A percentile compares a stretch with the other conserved stretches of the same genome.
These are phyloP conservation scores for Chamaea fasciata DNA, from an alignment of 2,113 vertebrate genomes.

Conservation along the genomic window DNA sequence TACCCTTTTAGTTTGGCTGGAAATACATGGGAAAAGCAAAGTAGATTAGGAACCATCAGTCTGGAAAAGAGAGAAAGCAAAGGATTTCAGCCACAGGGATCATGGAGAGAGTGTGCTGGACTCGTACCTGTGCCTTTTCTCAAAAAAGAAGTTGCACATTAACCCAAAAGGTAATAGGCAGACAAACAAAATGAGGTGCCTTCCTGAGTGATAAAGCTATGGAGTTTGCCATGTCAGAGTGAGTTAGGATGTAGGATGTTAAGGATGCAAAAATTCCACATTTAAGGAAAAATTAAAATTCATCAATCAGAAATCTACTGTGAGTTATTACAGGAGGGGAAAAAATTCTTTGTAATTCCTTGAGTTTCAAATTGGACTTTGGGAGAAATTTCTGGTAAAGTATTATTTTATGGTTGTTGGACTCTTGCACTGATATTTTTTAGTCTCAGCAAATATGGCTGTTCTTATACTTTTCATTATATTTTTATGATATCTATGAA, in stretches of 20 bases:
- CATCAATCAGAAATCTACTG: background rate
- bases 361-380: background rate
- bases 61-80: background rate
- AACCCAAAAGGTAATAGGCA: rapidly evolving
- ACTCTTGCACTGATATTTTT: background rate
- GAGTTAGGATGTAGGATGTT: background rate
- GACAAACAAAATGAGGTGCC: background rate
- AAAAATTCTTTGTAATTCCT: background rate
- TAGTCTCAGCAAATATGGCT: background rate
- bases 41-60: background rate
- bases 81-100: background rate
- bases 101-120: background rate
- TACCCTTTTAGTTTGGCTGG: background rate
- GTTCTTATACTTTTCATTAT: background rate
- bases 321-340: background rate
- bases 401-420: background rate
- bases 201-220: rapidly evolving
- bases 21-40: rapidly evolving
- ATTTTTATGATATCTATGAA: background rate
- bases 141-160: background rate
- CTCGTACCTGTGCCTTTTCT: background rate
- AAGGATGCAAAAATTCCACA: background rate
- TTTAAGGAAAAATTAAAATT: background rate
- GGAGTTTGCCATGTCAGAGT: background rate
- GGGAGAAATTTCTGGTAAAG: background rate